Conservation (phyloP, 1,140 invertebrate species). For the Elysia chlorotica region DNA sequence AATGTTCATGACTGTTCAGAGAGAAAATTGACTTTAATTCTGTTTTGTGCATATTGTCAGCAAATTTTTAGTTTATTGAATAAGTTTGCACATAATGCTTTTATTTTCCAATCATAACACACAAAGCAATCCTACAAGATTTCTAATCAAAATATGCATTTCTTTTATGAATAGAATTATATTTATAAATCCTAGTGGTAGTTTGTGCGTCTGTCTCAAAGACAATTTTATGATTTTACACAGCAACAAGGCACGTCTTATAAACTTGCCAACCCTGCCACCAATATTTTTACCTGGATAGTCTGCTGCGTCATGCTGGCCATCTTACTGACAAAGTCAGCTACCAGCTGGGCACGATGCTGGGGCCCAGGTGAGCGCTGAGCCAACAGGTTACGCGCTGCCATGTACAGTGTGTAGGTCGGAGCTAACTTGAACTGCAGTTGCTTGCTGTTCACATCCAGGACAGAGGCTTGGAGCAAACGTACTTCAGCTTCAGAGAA, state of each 20-base stretch:
- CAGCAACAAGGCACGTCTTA: not conserved
- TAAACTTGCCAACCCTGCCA: not conserved
- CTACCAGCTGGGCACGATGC: constrained; percentile 89
- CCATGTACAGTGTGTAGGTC: constrained; percentile 93
- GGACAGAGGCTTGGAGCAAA: constrained; percentile 85
- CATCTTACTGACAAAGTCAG: constrained; percentile 86
- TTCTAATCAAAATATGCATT: no score
- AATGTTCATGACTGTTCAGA: no score
- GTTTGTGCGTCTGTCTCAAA: no score
- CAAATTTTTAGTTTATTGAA: no score
- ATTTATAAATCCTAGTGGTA: no score
- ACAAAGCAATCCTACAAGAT: no score
- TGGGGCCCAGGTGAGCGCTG: constrained; percentile 89
- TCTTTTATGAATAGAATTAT: no score
- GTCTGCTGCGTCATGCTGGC: constrained; percentile 83
- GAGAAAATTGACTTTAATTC: no score
- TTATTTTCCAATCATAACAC: no score
- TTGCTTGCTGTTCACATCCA: constrained; percentile 73
- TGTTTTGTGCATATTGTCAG: no score
- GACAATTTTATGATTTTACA: no score
- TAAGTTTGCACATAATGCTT: no score
- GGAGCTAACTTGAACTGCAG: constrained; percentile 78
- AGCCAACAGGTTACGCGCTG: constrained; percentile 86
- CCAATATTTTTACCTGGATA: constrained; percentile 67
- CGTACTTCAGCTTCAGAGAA: constrained; percentile 75